Conservation (phyloP, 2,113 vertebrate genomes). For the Rafetus swinhoei region DNA sequence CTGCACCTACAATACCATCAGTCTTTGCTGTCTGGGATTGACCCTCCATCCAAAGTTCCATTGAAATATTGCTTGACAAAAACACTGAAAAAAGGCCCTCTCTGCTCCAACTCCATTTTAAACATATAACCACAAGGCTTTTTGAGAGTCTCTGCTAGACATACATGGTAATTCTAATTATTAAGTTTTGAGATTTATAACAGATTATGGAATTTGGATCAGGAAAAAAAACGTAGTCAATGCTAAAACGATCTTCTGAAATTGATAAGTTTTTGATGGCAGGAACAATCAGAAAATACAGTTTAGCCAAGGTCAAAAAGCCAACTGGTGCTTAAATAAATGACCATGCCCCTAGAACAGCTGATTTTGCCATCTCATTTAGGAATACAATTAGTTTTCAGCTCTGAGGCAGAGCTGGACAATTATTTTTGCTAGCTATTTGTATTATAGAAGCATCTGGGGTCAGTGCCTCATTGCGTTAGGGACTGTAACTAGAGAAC, state of each 20-base stretch:
- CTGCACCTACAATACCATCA: neutral
- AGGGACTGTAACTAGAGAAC: too few species aligned
- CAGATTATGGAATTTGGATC: neutral
- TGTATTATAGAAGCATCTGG: neutral
- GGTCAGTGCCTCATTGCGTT: neutral
- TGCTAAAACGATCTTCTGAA: neutral
- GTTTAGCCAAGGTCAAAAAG: neutral
- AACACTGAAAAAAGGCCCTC: neutral
- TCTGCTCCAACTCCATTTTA: neutral
- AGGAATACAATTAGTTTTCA: neutral
- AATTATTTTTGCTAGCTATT: slow-evolving; percentile 1
- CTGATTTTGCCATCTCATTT: slow-evolving; percentile 30
- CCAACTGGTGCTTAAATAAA: slow-evolving; percentile 4
- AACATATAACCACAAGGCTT: neutral
- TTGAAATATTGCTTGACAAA: neutral
- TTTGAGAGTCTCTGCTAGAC: neutral
- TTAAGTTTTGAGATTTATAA: neutral
- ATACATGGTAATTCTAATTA: neutral
- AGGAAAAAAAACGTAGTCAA: neutral
- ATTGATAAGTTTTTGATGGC: rapidly evolving
- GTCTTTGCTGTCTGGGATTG: neutral
- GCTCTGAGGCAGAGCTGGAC: slow-evolving; percentile 40
- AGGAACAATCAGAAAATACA: neutral
- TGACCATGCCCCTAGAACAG: neutral
- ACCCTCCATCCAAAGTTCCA: neutral